Conservation (phyloP, 2,888 invertebrate genomes). For the Cheilosia vulpina region DNA sequence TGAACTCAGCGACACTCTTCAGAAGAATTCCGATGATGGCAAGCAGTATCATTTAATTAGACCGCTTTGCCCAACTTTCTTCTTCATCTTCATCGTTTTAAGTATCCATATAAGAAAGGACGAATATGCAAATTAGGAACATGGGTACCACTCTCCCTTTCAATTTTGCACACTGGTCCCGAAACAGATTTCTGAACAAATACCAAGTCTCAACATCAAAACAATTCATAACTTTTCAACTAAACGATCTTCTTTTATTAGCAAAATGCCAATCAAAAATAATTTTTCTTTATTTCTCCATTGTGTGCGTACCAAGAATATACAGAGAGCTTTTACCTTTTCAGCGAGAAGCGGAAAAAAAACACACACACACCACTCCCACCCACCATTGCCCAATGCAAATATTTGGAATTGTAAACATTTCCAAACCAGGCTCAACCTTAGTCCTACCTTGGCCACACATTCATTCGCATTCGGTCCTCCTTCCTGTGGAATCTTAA, state of each 20-base stretch:
- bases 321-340: conserved; percentile 61
- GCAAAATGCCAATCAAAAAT: conserved; percentile 75
- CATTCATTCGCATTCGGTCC: conserved; percentile 24
- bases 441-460: conserved; percentile 47
- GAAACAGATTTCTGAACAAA: conserved; percentile 53
- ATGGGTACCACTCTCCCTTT: conserved; percentile 4
- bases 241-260: conserved; percentile 74
- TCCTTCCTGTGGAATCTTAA: conserved; percentile 45
- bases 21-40: neutral
- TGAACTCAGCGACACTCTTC: neutral
- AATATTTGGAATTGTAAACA: conserved; percentile 74
- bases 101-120: neutral
- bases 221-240: conserved; percentile 75
- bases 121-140: conserved; percentile 47
- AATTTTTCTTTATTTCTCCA: conserved; percentile 70
- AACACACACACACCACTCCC: neutral
- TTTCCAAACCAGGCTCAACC: conserved; percentile 73
- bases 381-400: conserved; percentile 34
- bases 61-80: conserved; percentile 19
- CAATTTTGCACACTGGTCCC: neutral
- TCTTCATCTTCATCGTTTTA: neutral
- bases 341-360: conserved; percentile 40
- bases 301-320: conserved; percentile 40
- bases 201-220: conserved; percentile 74
- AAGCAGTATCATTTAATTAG: conserved; percentile 36